These are phyloP conservation scores for Dryobotodes eremita DNA, from an alignment of 2,888 invertebrate species.

Conservation along the genomic window DNA sequence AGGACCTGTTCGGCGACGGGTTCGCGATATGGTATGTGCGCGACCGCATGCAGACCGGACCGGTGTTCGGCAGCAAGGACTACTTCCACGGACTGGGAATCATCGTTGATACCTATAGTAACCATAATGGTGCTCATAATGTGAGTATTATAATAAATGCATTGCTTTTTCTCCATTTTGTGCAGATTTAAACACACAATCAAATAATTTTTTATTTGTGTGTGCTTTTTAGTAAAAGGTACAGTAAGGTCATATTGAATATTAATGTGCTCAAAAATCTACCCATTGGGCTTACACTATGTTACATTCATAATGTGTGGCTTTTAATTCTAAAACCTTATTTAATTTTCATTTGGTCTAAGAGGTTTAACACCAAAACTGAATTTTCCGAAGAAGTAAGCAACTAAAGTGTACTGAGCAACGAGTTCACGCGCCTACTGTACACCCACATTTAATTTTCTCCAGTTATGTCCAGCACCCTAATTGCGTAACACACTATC, in stretches of 20 bases:
- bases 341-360: background rate
- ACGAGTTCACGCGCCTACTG: background rate
- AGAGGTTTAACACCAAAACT: background rate
- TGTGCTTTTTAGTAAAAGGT: background rate
- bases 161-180: background rate
- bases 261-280: too few species aligned
- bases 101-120: slow-evolving; percentile 99
- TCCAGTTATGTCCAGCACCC: background rate
- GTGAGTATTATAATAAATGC: slow-evolving; percentile 90
- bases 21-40: slow-evolving; percentile 97
- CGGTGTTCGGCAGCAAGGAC: slow-evolving; percentile 98
- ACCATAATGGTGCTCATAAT: slow-evolving; percentile 99
- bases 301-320: too few species aligned
- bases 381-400: too few species aligned
- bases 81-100: slow-evolving; percentile 97
- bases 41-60: slow-evolving; percentile 95
- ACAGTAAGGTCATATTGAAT: background rate
- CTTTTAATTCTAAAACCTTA: background rate
- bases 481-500: too few species aligned
- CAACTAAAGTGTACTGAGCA: background rate
- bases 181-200: background rate
- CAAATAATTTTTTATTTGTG: background rate
- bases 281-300: too few species aligned
- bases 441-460: background rate
- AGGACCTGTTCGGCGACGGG: slow-evolving; percentile 99